Percentiles rank a stretch among this genome's conserved stretches.
Conservation (phyloP, 2,797 vertebrate species). For the Enteromius thamalakanensis region DNA sequence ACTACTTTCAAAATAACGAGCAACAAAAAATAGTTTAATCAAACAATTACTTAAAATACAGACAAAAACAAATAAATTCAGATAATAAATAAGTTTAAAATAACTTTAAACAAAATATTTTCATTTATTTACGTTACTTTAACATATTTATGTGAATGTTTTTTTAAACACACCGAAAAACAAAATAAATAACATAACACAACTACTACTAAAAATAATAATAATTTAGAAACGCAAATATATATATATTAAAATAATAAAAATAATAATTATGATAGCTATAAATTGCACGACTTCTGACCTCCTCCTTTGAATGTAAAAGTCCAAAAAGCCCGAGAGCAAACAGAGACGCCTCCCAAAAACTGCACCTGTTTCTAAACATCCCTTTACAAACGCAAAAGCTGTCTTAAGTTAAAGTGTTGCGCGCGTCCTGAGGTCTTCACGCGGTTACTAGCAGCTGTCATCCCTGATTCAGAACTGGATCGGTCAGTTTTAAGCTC, state of each 20-base stretch:
- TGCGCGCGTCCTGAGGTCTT: neutral
- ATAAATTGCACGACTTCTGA: conserved; percentile 19
- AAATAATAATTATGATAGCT: neutral
- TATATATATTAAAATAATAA: neutral
- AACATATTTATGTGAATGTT: too few species aligned
- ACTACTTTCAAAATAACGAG: neutral
- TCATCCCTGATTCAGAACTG: conserved; percentile 15
- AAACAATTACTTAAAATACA: neutral
- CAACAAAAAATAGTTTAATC: neutral
- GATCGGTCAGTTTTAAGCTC: neutral
- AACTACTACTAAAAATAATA: too few species aligned
- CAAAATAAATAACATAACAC: neutral
- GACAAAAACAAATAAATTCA: neutral
- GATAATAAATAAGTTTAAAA: neutral
- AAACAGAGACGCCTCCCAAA: conserved; percentile 44
- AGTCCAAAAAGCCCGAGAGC: conserved; percentile 51
- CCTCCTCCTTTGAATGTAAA: conserved; percentile 48
- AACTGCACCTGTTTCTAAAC: conserved; percentile 18
- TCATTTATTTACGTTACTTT: too few species aligned
- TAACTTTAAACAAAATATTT: too few species aligned
- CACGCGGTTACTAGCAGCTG: conserved; percentile 8
- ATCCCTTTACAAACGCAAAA: conserved; percentile 9
- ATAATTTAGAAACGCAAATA: too few species aligned
- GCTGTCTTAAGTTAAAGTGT: neutral
- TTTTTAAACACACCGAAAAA: neutral